Percentiles rank a stretch among this genome's conserved stretches.
Evolutionary conservation across 1,140 invertebrate genomes (phyloP).

Genomic region (Drosophila pandora): DNA sequence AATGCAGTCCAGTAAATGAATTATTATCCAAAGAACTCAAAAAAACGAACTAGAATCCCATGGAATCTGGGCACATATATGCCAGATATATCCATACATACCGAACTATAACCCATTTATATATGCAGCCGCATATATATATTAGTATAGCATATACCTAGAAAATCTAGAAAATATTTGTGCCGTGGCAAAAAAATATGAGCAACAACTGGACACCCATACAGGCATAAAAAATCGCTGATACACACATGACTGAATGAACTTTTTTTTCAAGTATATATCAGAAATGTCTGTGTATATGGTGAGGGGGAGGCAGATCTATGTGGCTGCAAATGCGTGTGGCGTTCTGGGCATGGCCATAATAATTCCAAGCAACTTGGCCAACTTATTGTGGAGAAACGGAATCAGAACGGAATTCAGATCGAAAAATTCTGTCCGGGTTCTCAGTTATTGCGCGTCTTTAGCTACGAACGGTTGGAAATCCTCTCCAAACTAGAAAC

Average conservation of each 20-base stretch:
- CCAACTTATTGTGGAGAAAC: constrained; percentile 74
- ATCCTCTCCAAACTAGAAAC: constrained; percentile 8
- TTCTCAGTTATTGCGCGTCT: constrained; percentile 76
- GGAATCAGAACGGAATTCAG: constrained; percentile 39
- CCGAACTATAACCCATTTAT: constrained; percentile 32
- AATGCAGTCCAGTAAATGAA: constrained; percentile 44
- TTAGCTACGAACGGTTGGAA: constrained; percentile 77
- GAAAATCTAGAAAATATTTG: constrained; percentile 45
- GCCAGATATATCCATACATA: constrained; percentile 4
- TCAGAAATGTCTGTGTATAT: constrained; percentile 19
- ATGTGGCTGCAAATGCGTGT: constrained; percentile 36
- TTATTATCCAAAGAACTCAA: constrained; percentile 17
- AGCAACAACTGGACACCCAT: constrained; percentile 72
- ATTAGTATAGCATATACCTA: neutral
- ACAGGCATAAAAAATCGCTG: constrained; percentile 25
- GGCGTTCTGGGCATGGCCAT: constrained; percentile 46
- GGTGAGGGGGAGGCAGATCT: constrained; percentile 5
- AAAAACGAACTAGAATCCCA: constrained; percentile 32
- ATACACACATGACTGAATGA: constrained; percentile 17
- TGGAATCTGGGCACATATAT: constrained; percentile 52
- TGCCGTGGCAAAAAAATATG: constrained; percentile 64
- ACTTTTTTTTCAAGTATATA: constrained; percentile 34
- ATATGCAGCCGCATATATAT: constrained; percentile 6
- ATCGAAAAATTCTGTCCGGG: constrained; percentile 55
- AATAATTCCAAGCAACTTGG: constrained; percentile 71